Conservation (phyloP, 2,113 vertebrate genomes). For the Corvus moneduloides region DNA sequence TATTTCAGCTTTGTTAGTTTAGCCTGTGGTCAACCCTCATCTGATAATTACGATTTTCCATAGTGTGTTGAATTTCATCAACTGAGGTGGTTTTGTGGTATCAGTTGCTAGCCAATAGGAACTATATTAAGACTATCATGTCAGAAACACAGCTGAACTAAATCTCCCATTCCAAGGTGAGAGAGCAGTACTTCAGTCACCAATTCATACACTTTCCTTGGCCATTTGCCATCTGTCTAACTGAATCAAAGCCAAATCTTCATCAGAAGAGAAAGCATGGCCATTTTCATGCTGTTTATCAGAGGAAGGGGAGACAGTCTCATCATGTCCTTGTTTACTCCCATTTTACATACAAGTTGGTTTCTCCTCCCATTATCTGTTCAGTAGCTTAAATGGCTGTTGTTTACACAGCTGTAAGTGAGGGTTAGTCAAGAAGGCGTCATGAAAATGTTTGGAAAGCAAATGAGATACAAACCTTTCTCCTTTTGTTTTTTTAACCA, state of each 20-base stretch:
- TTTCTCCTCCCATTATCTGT: conserved; percentile 57
- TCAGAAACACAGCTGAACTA: neutral
- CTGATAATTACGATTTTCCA: conserved; percentile 31
- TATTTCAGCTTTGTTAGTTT: conserved; percentile 22
- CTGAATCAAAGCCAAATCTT: neutral
- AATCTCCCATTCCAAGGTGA: conserved; percentile 9
- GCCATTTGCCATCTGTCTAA: neutral
- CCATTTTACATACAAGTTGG: conserved; percentile 22
- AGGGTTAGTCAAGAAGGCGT: conserved; percentile 44
- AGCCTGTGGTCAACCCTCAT: conserved; percentile 7
- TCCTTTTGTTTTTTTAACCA: neutral
- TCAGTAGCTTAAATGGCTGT: conserved; percentile 23
- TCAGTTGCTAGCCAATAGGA: neutral
- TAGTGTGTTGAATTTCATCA: conserved; percentile 24
- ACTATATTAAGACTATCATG: neutral
- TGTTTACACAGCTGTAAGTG: conserved; percentile 75
- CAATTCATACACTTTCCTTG: conserved; percentile 39
- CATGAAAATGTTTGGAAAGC: conserved; percentile 54
- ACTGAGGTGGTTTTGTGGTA: neutral
- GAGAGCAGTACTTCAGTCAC: neutral
- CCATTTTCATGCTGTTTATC: neutral
- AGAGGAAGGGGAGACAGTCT: conserved; percentile 22
- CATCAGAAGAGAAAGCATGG: neutral
- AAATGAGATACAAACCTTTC: conserved; percentile 51
- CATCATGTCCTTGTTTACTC: conserved; percentile 37